These are phyloP conservation scores for Oreochromis mossambicus DNA, from an alignment of 2,797 vertebrate genomes.

Conservation along the genomic window DNA sequence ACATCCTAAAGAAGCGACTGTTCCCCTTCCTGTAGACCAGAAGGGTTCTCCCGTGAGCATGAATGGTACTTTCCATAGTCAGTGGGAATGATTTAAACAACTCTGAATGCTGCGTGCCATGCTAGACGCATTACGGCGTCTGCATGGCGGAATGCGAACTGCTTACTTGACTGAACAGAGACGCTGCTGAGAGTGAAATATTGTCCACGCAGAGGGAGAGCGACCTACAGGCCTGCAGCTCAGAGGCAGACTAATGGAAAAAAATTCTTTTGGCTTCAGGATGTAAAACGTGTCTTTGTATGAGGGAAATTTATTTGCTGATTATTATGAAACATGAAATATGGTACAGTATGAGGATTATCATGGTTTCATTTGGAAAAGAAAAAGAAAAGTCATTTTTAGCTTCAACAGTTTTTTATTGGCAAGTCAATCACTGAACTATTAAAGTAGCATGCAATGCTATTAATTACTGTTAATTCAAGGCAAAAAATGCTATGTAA, in stretches of 20 bases:
- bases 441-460: not conserved
- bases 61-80: not conserved
- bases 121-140: not conserved
- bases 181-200: not conserved
- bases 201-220: not conserved
- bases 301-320: not conserved
- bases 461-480: not conserved
- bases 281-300: not conserved
- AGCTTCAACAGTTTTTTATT: not conserved
- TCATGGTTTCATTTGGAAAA: not conserved
- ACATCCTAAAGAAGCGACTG: constrained; percentile 95
- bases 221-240: not conserved
- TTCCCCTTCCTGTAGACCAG: constrained; percentile 86
- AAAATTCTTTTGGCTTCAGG: rapidly evolving
- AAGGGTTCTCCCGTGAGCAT: not conserved
- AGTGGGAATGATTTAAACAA: constrained; percentile 13
- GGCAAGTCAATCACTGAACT: not conserved
- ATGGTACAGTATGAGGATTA: not conserved
- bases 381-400: not conserved
- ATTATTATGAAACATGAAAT: not conserved
- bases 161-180: not conserved
- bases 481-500: not conserved
- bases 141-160: constrained; percentile 4
- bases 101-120: not conserved
- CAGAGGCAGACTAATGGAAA: not conserved